Evolutionary conservation across 2,113 vertebrate species (phyloP), one percentile per base, ranked within the genome.

Genomic region (Cheirogaleus medius): DNA sequence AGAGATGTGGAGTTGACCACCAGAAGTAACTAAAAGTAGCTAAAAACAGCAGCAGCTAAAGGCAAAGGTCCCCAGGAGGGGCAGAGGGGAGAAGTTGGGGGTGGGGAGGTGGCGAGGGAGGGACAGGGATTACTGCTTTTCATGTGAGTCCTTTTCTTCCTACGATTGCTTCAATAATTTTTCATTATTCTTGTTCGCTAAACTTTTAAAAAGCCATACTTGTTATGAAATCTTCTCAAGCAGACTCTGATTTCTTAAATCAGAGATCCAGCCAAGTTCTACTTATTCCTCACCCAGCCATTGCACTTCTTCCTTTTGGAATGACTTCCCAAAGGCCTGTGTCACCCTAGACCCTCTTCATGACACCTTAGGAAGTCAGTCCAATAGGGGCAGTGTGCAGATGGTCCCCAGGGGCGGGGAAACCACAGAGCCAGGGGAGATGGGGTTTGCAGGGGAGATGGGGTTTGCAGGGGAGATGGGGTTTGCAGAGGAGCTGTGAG

Each of bases 51-150:
- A 52, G 49, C n/a, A n/a, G 18, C 56, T n/a, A 13, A 52, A 76
- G 34, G 21, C 3, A 37, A 25, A 71, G 17, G 15, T 15, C 34
- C 52, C 1, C 1, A 4, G 44, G 29, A 10, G 17, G 8, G 37
- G n/a, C 20, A 25, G 37, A 56, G 1, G 32, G 27, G 10, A 60
- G 63, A 42, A 47, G 1, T 6, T 71, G 37, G 47, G 25, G 20
- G 6, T 2, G 18, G 10, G 0, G 2, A 1, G 8, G 2, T 27
- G 4, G 58, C 10, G 5, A 27, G 14, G 39, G 1, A 3, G n/a
- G 34, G 9, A 23, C 64, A 42, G 23, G 17, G 18, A 21, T 18
- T 34, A 2, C 13, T 23, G 42, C 37, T 77, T 49, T 1, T 54
- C 80, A n/a, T 8, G 25, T 34, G 17, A 25, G 27, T 56, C n/a